Percentiles rank a stretch among this genome's conserved stretches.
phyloP scores from a whole-genome alignment of 2,113 vertebrate genomes.

The Saccopteryx leptura region DNA sequence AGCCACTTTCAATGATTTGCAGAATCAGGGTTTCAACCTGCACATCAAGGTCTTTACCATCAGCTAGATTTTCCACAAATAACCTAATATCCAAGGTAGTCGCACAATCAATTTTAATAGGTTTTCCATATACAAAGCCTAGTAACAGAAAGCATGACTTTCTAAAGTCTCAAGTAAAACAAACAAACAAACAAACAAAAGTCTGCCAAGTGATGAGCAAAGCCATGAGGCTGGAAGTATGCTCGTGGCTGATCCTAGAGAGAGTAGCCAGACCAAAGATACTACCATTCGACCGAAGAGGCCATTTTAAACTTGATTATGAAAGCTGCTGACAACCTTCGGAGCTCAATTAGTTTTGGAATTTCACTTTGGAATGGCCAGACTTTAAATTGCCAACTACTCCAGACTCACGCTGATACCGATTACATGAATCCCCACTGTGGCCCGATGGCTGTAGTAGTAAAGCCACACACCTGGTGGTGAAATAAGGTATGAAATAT shows the following conservation, averaged over 20 bases:
- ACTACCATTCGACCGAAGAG: constrained; percentile 52
- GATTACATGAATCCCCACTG: neutral
- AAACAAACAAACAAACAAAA: neutral
- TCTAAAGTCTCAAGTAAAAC: constrained; percentile 42
- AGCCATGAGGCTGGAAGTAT: neutral
- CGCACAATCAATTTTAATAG: constrained; percentile 36
- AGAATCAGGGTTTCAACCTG: constrained; percentile 62
- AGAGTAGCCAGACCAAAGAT: constrained; percentile 71
- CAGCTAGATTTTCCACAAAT: constrained; percentile 51
- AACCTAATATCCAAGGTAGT: constrained; percentile 65
- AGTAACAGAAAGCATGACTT: constrained; percentile 71
- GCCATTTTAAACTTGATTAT: constrained; percentile 33
- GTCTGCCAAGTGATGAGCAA: constrained; percentile 62
- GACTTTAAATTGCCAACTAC: neutral
- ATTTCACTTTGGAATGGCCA: constrained; percentile 30
- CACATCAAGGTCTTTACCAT: neutral
- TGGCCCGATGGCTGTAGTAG: neutral
- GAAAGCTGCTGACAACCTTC: constrained; percentile 36
- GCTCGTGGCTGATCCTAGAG: constrained; percentile 57
- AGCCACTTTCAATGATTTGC: neutral
- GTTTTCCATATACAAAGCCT: constrained; percentile 72
- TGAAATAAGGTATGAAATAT: neutral
- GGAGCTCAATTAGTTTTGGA: constrained; percentile 12
- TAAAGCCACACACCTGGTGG: constrained; percentile 4
- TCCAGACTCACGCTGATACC: neutral